Conservation (phyloP, 2,113 vertebrate species). For the Pholis gunnellus region DNA sequence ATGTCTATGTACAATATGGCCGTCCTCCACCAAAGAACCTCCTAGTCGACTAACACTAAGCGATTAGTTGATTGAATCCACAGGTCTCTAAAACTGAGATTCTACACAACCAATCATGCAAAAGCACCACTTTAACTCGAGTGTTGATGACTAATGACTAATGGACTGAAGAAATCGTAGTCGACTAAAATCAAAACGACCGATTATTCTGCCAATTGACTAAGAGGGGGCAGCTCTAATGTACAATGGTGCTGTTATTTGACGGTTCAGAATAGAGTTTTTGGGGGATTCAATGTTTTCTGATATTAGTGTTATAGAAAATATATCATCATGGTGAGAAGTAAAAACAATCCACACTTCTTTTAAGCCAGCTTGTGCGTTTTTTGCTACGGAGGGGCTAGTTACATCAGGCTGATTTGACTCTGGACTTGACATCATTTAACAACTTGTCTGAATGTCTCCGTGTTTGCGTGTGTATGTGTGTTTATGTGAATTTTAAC, state of each 20-base stretch:
- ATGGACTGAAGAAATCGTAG: too few relatives aligned
- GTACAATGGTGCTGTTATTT: constrained; percentile 7
- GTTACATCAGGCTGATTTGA: constrained; percentile 32
- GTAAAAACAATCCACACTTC: not conserved
- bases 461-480: not conserved
- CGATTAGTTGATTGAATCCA: too few relatives aligned
- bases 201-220: too few relatives aligned
- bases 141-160: too few relatives aligned
- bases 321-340: not conserved
- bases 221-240: too few relatives aligned
- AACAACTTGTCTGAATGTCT: constrained; percentile 17
- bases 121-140: too few relatives aligned
- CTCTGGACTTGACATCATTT: not conserved
- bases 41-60: too few relatives aligned
- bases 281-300: not conserved
- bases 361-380: not conserved
- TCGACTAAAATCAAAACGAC: too few relatives aligned
- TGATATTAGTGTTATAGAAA: not conserved
- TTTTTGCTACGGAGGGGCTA: not conserved
- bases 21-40: too few relatives aligned
- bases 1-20: too few relatives aligned
- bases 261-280: not conserved
- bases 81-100: too few relatives aligned
- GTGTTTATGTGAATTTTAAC: not conserved
- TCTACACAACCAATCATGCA: too few relatives aligned